Evolutionary conservation across 2,797 vertebrate genomes (phyloP), one percentile per base, ranked within the genome.

Genomic region (Micromesistius poutassou): DNA sequence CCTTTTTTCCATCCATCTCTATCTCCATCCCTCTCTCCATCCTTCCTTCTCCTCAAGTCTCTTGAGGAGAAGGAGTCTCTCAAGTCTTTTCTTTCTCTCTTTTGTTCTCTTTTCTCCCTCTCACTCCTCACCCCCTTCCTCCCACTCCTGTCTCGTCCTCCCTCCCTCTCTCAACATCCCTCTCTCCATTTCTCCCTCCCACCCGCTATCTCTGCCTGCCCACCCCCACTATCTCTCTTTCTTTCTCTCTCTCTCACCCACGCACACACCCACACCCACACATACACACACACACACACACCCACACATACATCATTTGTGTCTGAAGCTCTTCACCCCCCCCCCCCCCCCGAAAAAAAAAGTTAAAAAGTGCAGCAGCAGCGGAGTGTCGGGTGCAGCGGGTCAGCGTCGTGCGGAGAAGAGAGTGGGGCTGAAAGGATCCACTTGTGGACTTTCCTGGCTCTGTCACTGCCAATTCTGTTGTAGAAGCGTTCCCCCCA

Each of bases 381-480:
- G n/a, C 22, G 50, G 4, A 62, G 14, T 16, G 50, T 62, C 16
- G 50, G 50, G n/a, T 62, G 50, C 16, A 62, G 50, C 16, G 22
- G 50, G 50, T 38, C 16, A 62, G 50, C 16, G 13, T 9, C 16
- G 50, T 6, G 40, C 6, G 8, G 5, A 66, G 78, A 83, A 84
- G 91, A 89, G 91, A 92, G 91, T 87, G 79, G 87, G 92, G 92
- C 85, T 93, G 91, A 93, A 93, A 92, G 93, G 91, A 93, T 94
- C 90, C 91, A 93, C 92, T 93, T 94, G 90, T 93, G 91, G 92
- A 94, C 93, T 94, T 94, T 94, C 93, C 91, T 93, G 93, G 93
- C 92, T 89, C 91, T 93, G 93, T 93, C 93, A 93, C 85, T 90
- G 88, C 88, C 89, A 88, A 94, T 94, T 94, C 91, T 87, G 87